These are phyloP conservation scores for Stomatorhinus walkeri DNA, from an alignment of 2,797 vertebrate species.

Conservation along the genomic window DNA sequence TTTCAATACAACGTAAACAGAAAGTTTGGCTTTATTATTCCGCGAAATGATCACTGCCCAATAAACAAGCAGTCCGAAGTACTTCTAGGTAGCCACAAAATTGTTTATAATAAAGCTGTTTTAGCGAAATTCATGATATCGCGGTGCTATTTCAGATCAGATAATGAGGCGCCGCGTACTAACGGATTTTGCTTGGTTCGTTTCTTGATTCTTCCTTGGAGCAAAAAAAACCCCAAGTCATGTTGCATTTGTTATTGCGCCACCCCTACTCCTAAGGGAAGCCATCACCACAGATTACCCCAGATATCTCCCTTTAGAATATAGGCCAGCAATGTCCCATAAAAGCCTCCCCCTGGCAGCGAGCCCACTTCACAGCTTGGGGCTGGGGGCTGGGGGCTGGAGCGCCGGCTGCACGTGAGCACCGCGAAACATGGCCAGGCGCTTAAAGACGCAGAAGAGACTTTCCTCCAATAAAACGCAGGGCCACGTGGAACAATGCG, in stretches of 20 bases:
- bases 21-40: background rate
- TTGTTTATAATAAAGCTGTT: background rate
- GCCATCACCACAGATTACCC: background rate
- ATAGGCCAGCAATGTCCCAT: conserved; percentile 26
- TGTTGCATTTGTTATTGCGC: background rate
- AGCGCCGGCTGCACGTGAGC: conserved; percentile 24
- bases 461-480: background rate
- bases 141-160: background rate
- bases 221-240: background rate
- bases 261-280: background rate
- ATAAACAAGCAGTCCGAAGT: background rate
- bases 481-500: background rate
- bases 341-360: conserved; percentile 36
- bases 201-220: background rate
- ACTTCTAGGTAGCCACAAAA: background rate
- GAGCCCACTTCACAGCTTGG: conserved; percentile 35
- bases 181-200: conserved; percentile 10
- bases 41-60: background rate
- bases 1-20: background rate
- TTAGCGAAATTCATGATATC: background rate
- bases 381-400: conserved; percentile 14
- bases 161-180: too few species aligned
- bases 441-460: too few species aligned
- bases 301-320: background rate
- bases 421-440: conserved; percentile 18